These are phyloP conservation scores for Malthinus flaveolus DNA, from an alignment of 2,888 invertebrate genomes.

Conservation along the genomic window DNA sequence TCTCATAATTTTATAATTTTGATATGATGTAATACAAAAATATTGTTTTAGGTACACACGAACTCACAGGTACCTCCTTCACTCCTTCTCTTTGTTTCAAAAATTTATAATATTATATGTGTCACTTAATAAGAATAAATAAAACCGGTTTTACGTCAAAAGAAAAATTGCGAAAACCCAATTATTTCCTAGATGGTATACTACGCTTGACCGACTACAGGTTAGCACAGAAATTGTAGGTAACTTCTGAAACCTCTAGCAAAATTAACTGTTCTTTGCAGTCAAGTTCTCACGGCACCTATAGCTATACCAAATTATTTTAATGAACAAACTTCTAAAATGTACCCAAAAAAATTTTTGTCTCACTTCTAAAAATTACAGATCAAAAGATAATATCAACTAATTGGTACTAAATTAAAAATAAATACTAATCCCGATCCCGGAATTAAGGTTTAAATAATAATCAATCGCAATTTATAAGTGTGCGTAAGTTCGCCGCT, in stretches of 20 bases:
- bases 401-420: background rate
- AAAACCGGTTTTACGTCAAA: constrained; percentile 2
- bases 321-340: background rate
- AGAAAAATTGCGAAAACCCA: constrained; percentile 9
- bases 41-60: too few species aligned
- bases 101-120: constrained; percentile 1
- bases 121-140: background rate
- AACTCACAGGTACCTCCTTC: too few species aligned
- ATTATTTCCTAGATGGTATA: constrained; percentile 17
- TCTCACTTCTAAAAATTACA: background rate
- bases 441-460: constrained; percentile 19
- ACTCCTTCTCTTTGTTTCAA: too few species aligned
- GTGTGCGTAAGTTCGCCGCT: constrained; percentile 21
- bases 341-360: background rate
- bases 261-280: constrained; percentile 33
- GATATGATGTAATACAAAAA: too few species aligned
- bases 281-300: constrained; percentile 20
- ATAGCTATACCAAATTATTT: constrained; percentile 6
- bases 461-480: constrained; percentile 24
- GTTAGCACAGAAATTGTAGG: constrained; percentile 25
- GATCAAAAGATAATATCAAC: background rate
- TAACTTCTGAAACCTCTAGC: constrained; percentile 32
- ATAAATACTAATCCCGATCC: background rate
- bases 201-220: constrained; percentile 26
- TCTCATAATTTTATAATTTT: too few species aligned